Percentiles rank a stretch among this genome's conserved stretches.
phyloP scores from a whole-genome alignment of 2,113 vertebrate genomes.

The Osmerus eperlanus region DNA sequence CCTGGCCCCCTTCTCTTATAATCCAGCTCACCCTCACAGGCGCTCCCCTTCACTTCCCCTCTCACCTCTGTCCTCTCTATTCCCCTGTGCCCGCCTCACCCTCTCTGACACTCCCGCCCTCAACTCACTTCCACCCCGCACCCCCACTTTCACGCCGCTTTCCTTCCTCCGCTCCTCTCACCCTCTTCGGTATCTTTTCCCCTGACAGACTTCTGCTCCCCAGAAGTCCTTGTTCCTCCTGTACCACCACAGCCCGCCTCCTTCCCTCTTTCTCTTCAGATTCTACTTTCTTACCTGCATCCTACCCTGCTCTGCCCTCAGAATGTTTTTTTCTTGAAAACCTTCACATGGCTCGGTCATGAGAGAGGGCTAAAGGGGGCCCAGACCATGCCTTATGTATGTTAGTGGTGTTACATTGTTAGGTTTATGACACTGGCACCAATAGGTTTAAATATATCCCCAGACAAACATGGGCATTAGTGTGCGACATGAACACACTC shows the following conservation, averaged over 20 bases:
- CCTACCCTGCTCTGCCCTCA: background rate
- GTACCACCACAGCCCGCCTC: background rate
- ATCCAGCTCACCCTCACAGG: background rate
- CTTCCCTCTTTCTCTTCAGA: no score
- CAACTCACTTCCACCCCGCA: background rate
- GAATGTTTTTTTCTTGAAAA: background rate
- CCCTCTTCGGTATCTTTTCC: no score
- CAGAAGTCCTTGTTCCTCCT: background rate
- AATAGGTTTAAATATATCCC: conserved; percentile 28
- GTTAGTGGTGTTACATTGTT: conserved; percentile 11
- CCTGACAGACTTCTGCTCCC: no score
- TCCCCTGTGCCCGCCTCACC: background rate
- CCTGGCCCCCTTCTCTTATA: background rate
- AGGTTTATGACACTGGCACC: conserved; percentile 6
- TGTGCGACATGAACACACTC: background rate
- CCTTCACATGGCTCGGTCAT: background rate
- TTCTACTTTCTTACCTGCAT: background rate
- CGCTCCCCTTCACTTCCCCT: background rate
- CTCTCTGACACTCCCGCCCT: background rate
- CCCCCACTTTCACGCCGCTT: no score
- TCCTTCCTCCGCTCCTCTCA: no score
- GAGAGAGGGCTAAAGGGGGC: background rate
- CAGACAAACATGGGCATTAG: background rate
- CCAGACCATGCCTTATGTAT: background rate
- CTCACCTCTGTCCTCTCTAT: background rate